Percentiles rank a stretch among this genome's conserved stretches.
These are phyloP conservation scores for Actinemys pallida DNA, from an alignment of 2,113 vertebrate species.

Conservation along the genomic window DNA sequence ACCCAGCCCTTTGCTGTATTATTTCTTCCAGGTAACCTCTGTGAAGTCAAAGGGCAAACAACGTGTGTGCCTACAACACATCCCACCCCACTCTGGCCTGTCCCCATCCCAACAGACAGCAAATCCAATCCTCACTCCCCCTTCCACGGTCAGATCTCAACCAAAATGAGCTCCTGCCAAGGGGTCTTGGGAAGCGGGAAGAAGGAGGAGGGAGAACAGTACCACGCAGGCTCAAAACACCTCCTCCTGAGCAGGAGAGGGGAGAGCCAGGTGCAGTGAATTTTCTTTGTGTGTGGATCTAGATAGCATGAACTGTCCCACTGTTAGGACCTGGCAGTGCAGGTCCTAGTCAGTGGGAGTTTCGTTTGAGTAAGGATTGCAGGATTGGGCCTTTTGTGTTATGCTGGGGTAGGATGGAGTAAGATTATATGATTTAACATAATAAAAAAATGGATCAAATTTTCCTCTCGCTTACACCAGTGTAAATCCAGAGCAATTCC, in stretches of 20 bases:
- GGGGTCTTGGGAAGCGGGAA: neutral
- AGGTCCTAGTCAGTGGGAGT: neutral
- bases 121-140: neutral
- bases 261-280: neutral
- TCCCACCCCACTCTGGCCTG: neutral
- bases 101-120: neutral
- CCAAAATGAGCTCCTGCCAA: neutral
- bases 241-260: neutral
- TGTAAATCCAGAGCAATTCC: slow-evolving; percentile 23
- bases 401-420: neutral
- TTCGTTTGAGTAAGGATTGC: neutral
- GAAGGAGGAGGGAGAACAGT: neutral
- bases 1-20: neutral
- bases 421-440: neutral
- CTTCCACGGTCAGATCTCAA: neutral
- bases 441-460: neutral
- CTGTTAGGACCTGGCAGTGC: neutral
- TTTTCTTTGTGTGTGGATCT: neutral
- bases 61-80: neutral
- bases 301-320: neutral
- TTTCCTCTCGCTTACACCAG: neutral
- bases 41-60: neutral
- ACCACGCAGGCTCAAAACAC: neutral
- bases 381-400: neutral
- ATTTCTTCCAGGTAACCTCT: neutral